These are phyloP conservation scores for Listronotus oregonensis DNA, from an alignment of 1,140 invertebrate genomes.

Conservation along the genomic window DNA sequence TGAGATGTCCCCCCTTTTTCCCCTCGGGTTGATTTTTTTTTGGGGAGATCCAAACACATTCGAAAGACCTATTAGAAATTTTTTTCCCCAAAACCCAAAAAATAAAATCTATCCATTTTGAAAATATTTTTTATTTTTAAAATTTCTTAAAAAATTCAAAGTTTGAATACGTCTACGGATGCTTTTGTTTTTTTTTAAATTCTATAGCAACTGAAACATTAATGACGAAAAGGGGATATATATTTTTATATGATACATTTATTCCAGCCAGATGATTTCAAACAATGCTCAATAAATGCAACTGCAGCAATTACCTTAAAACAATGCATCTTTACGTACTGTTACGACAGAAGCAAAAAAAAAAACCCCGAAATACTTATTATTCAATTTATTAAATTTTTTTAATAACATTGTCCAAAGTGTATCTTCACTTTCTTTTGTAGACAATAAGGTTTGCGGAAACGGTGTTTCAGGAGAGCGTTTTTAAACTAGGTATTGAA, in stretches of 20 bases:
- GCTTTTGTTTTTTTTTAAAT: too few relatives aligned
- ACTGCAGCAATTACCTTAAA: slow-evolving; percentile 15
- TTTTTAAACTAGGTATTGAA: too few relatives aligned
- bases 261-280: slow-evolving; percentile 10
- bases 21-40: slow-evolving; percentile 41
- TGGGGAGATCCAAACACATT: slow-evolving; percentile 30
- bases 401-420: too few relatives aligned
- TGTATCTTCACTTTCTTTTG: too few relatives aligned
- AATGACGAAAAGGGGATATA: background rate
- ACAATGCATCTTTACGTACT: slow-evolving; percentile 2
- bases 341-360: too few relatives aligned
- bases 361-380: too few relatives aligned
- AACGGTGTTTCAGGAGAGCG: too few relatives aligned
- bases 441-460: too few relatives aligned
- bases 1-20: slow-evolving; percentile 38
- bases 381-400: too few relatives aligned
- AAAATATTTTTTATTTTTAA: background rate
- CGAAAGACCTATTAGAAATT: slow-evolving; percentile 1
- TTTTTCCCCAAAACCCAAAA: background rate
- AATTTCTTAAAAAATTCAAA: background rate
- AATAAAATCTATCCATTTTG: background rate
- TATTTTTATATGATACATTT: slow-evolving; percentile 15
- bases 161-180: too few relatives aligned
- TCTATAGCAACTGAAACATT: background rate
- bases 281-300: slow-evolving; percentile 11